Conservation (phyloP, 2,888 invertebrate genomes). For the Apotomis betuletana region DNA sequence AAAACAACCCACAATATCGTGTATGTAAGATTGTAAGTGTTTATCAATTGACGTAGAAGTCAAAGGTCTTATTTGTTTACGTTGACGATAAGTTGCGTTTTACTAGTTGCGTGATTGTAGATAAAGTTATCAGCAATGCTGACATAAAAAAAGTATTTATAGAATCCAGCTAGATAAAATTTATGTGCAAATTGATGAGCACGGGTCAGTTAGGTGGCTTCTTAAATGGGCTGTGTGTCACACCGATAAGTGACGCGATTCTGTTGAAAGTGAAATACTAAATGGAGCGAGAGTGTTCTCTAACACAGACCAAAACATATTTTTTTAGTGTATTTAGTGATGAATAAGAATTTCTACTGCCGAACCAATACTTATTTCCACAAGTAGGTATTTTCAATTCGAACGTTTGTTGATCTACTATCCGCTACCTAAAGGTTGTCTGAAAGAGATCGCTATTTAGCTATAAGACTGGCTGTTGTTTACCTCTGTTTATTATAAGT, state of each 20-base stretch:
- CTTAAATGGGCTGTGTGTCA: conserved; percentile 8
- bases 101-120: conserved; percentile 21
- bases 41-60: conserved; percentile 35
- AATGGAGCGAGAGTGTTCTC: too few species aligned
- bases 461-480: too few species aligned
- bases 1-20: background rate
- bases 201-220: conserved; percentile 6
- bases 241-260: conserved; percentile 2
- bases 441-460: too few species aligned
- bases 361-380: too few species aligned
- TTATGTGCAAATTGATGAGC: conserved; percentile 25
- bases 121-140: conserved; percentile 15
- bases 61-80: conserved; percentile 34
- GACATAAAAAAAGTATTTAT: conserved; percentile 34
- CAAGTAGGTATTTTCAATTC: too few species aligned
- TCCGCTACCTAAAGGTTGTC: too few species aligned
- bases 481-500: too few species aligned
- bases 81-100: conserved; percentile 12
- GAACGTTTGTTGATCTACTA: too few species aligned
- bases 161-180: conserved; percentile 20
- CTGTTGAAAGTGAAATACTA: too few species aligned
- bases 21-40: background rate
- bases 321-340: too few species aligned
- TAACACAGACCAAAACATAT: too few species aligned
- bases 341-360: too few species aligned